These are phyloP conservation scores for Lacerta viridis DNA, from an alignment of 2,797 vertebrate species.

Conservation along the genomic window DNA sequence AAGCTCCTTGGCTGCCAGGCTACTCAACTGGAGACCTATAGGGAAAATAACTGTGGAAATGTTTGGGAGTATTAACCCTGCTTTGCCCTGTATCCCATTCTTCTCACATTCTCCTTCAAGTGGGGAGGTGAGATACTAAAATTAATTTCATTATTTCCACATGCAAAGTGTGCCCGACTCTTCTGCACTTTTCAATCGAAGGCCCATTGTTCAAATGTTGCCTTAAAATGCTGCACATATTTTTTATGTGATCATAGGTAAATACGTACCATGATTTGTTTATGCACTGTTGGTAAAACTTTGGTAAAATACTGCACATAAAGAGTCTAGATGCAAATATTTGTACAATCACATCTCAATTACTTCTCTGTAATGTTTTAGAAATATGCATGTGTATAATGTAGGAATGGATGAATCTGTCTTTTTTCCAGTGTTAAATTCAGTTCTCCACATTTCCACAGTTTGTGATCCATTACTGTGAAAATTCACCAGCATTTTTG, in stretches of 20 bases:
- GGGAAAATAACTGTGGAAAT: background rate
- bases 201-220: background rate
- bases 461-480: too few species aligned
- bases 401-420: too few species aligned
- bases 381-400: too few species aligned
- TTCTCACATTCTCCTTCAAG: background rate
- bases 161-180: background rate
- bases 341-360: background rate
- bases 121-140: background rate
- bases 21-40: background rate
- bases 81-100: too few species aligned
- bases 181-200: background rate
- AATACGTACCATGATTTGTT: background rate
- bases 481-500: too few species aligned
- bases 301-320: background rate
- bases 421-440: too few species aligned
- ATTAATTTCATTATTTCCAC: background rate
- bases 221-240: too few species aligned
- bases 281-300: background rate
- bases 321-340: background rate
- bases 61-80: background rate
- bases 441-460: too few species aligned
- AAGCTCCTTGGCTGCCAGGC: background rate
- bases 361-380: too few species aligned
- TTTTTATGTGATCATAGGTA: too few species aligned